Evolutionary conservation across 2,113 vertebrate genomes (phyloP).

Genomic region (Eulacestoma nigropectus): DNA sequence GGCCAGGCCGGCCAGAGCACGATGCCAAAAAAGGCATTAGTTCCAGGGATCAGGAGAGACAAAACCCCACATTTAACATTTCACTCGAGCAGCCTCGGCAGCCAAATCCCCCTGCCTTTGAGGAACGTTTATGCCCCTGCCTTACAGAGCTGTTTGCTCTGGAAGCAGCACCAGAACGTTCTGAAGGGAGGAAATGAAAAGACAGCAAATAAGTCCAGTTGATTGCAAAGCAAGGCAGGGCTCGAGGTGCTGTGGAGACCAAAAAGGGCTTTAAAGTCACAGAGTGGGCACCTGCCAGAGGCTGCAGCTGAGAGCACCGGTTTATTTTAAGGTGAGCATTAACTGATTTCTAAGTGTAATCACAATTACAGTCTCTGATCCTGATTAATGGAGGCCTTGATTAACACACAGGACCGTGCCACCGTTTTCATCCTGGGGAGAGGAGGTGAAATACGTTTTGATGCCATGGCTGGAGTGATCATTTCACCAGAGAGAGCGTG

Average conservation of each 20-base stretch:
- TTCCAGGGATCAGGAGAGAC: slow-evolving; percentile 1
- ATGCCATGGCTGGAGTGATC: not conserved
- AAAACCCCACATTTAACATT: not conserved
- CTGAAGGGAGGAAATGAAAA: not conserved
- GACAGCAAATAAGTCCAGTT: not conserved
- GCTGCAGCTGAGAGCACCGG: not conserved
- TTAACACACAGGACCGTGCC: slow-evolving; percentile 54
- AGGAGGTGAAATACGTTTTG: slow-evolving; percentile 23
- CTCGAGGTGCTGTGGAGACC: not conserved
- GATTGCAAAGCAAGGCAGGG: not conserved
- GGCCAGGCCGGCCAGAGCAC: not conserved
- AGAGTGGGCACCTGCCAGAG: not conserved
- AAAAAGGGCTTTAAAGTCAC: not conserved
- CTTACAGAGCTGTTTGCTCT: not conserved
- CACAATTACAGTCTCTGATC: slow-evolving; percentile 62
- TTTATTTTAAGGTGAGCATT: slow-evolving; percentile 70
- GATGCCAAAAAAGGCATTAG: slow-evolving; percentile 42
- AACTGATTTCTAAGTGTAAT: slow-evolving; percentile 75
- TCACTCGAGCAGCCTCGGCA: not conserved
- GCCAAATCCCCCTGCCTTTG: not conserved
- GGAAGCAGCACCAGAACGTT: not conserved
- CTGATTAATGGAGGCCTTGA: slow-evolving; percentile 69
- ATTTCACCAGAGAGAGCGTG: slow-evolving; percentile 1
- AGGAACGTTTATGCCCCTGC: not conserved
- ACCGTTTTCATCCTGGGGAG: slow-evolving; percentile 14